Base-by-base conservation (phyloP, 53 echinoderm and acorn worm genomes). In the Luidia sarsii region DNA sequence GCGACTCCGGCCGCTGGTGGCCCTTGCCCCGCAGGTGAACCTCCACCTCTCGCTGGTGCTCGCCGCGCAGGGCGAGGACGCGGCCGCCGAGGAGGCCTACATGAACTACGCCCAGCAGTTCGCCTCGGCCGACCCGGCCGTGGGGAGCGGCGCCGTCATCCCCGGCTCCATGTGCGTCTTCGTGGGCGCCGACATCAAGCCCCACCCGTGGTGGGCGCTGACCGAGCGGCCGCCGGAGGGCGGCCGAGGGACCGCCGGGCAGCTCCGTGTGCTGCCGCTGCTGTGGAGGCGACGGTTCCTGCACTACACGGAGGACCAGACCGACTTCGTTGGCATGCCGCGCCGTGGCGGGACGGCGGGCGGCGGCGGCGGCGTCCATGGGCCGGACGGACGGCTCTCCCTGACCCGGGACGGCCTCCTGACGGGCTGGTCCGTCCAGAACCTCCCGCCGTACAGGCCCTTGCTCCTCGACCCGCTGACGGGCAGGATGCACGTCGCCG, bases 71-170 rank as follows among this genome's bases (percentile, higher is more conserved):
- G 71, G 71, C 27, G 19, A 71, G 2, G 54, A 52, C 15, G 46
- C 7, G 34, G 71, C 31, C 31, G 71, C 71, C 34, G 71, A 71
- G 50, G 71, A 71, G 19, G 14, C 71, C 10, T 71, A 71, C 71
- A 71, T 71, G 71, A 51, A 50, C 5, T 71, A 71, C 20, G 71
- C 52, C 32, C 71, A 71, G 50, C 50, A 71, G n/a, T 71, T 46
- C 34, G 71, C 71, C 16, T 71, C 71, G 16, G 27, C 1, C 13
- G 19, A 32, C 13, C 71, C 51, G 21, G 51, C 51, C 34, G 32
- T 71, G 45, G n/a, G n/a, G n/a, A n/a, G n/a, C n/a, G 33, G 19
- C 21, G 51, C 50, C 21, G 10, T 19, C 21, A 71, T 71, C 7
- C 71, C 71, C 21, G 71, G 71, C 33, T 51, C 71, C 27, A 46